Evolutionary conservation across 2,888 invertebrate genomes (phyloP), one percentile per base, ranked within the genome.

Genomic region (Eubasilissa splendida): DNA sequence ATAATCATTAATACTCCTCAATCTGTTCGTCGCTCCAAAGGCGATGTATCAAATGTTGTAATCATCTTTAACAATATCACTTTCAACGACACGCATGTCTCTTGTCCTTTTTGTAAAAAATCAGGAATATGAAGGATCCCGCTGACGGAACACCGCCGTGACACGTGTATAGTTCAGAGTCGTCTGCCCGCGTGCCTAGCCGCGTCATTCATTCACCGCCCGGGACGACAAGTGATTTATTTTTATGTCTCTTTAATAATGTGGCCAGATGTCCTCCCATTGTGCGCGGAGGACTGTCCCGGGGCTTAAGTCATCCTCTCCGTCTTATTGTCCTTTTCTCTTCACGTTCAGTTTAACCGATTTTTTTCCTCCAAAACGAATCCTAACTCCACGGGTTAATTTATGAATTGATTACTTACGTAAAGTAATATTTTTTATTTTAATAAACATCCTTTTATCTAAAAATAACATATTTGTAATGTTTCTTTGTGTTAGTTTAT

Each of bases 181-280:
- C 71, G 33, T 31, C 31, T 56, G 7, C 33, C 54, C 58, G 12
- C 22, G 71, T 58, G 56, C 11, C 56, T 42, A 7, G 71, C 54
- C 12, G 31, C 56, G 71, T 73, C 71, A 73, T 56, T 33, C 65
- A 33, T 65, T 65, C 65, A 33, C 65, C 7, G 42, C 53, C 75
- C 52, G 59, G 33, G 56, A n/a, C 56, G 71, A 74, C 75, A 59
- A 12, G 73, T 79, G 79, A 79, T 54, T 52, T 79, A 79, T 79
- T 79, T 79, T 79, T 63, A 73, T 54, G 42, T 77, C 66, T 59
- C 59, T 59, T 22, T 71, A 77, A 77, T 77, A 77, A 70, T 59
- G 70, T 60, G 58, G 31, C 77, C 77, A 77, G 77, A 70, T 77
- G 77, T 77, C 77, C 59, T 70, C 31, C 77, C 60, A 77, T 71